Base-by-base conservation (phyloP, 2,113 vertebrate species). In the Calidris pugnax region DNA sequence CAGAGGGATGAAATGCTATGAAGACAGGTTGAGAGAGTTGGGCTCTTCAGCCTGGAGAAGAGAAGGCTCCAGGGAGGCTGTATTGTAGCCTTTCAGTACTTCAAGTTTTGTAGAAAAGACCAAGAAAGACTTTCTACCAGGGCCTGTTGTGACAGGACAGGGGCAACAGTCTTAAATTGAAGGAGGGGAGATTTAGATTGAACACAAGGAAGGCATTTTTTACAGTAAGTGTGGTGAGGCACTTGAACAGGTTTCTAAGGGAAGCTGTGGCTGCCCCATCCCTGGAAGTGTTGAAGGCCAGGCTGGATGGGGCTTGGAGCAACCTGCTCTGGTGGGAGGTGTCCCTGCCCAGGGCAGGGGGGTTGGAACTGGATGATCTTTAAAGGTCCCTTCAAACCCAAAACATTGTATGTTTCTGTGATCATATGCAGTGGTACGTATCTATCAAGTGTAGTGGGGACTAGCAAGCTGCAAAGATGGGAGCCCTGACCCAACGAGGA, bases 31-130 rank as follows among this genome's bases (percentile, higher is more conserved):
- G 73, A 43, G 26, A 43, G 63, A 51, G 17, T 11, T 87, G 85
- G 30, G 27, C 1, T 19, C 24, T 55, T 90, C 62, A n/a, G 23
- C 17, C 59, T n/a, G 22, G 47, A 53, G 45, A 74, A 59, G 77
- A 48, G 28, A 32, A 50, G 35, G 30, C 18, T 75, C 45, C 0
- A 0, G 15, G 15, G 2, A 45, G 37, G 67, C 12, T 3, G 0
- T 45, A 20, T 10, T n/a, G 69, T n/a, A 45, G 53, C 62, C 14
- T 87, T 41, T 10, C 33, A 51, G 13, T 57, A 60, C 17, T 4
- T 62, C 12, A 74, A 75, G 8, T 22, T 19, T 35, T 43, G 4
- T 18, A 39, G 18, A 47, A 76, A 71, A 84, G 28, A 39, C 1
- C 2, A 43, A 41, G 41, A 28, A 45, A 27, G 14, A 28, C 22